Evolutionary conservation across 2,113 vertebrate species (phyloP), one percentile per base, ranked within the genome.

Genomic region (Epinephelus fuscoguttatus): DNA sequence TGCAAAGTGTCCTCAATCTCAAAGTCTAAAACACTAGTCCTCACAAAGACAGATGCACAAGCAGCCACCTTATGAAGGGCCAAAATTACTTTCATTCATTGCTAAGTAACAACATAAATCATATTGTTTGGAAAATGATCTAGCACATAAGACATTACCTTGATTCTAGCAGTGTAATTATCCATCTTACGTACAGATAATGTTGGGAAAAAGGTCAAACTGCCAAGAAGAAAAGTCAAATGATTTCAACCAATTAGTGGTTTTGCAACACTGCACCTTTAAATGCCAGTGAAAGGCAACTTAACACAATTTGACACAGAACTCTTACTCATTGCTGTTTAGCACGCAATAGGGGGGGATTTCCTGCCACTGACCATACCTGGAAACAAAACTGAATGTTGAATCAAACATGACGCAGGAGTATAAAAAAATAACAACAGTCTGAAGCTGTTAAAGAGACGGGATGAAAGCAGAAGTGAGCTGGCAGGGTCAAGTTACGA

Each of bases 381-480:
- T 49, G 12, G 2, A 15, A 49, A 33, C 14, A 62, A 17, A 23
- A 70, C 18, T 2, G 4, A 69, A 6, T 6, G 47, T 21, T 52
- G 17, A 13, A 30, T 63, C 2, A 45, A 30, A 60, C 12, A 45
- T 45, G 42, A 9, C 1, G 17, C 37, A 57, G 3, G 5, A 55
- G 13, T 27, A 18, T 56, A 7, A 57, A n/a, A 40, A n/a, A 10
- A 18, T 4, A 30, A 6, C 33, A 7, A 8, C 8, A 7, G 15
- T 23, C 7, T 45, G 49, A 25, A 15, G 11, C 2, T 12, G 55
- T 60, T 19, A n/a, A 60, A 57, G 33, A 62, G 15, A 17, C 0
- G 1, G 27, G 1, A 37, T 30, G 47, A 81, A 89, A 81, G 75
- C 61, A 82, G 85, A 85, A 80, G 75, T 47, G 33, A 56, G 63